phyloP scores from a whole-genome alignment of 2,888 invertebrate genomes.

The Drosophila flavopinicola region DNA sequence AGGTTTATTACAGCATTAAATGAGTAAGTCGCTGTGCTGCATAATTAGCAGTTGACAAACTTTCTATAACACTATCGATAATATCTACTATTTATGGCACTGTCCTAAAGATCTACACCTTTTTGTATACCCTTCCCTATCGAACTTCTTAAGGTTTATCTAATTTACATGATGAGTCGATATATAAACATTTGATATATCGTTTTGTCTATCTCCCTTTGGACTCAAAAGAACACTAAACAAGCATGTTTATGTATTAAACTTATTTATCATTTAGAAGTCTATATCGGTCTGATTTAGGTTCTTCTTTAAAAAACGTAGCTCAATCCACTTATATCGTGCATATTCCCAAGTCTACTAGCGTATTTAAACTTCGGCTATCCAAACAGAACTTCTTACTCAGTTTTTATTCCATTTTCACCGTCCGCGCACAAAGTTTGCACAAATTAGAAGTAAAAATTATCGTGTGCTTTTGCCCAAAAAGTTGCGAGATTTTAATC shows the following conservation, averaged over 20 bases:
- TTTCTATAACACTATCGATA: slow-evolving; percentile 7
- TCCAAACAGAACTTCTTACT: slow-evolving; percentile 1
- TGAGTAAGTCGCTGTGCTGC: neutral
- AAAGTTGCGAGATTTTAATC: slow-evolving; percentile 71
- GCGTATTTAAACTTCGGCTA: neutral
- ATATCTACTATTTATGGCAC: neutral
- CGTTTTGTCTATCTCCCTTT: too few species aligned
- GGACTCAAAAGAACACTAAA: too few species aligned
- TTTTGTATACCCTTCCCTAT: neutral
- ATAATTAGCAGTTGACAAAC: slow-evolving; percentile 17
- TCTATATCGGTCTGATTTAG: too few species aligned
- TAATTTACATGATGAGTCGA: too few species aligned
- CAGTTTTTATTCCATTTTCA: slow-evolving; percentile 18
- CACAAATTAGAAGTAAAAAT: slow-evolving; percentile 58
- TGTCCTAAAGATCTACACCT: neutral
- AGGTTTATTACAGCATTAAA: slow-evolving; percentile 6
- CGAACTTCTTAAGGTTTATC: too few species aligned
- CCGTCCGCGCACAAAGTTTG: slow-evolving; percentile 43
- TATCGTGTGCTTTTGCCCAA: slow-evolving; percentile 28
- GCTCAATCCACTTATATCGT: too few species aligned
- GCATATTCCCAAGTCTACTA: too few species aligned
- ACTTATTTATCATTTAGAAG: too few species aligned
- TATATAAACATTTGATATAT: too few species aligned
- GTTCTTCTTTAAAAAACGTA: too few species aligned
- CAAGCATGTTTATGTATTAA: too few species aligned